phyloP scores from a whole-genome alignment of 2,888 invertebrate genomes.

The Sphaerophoria taeniata region DNA sequence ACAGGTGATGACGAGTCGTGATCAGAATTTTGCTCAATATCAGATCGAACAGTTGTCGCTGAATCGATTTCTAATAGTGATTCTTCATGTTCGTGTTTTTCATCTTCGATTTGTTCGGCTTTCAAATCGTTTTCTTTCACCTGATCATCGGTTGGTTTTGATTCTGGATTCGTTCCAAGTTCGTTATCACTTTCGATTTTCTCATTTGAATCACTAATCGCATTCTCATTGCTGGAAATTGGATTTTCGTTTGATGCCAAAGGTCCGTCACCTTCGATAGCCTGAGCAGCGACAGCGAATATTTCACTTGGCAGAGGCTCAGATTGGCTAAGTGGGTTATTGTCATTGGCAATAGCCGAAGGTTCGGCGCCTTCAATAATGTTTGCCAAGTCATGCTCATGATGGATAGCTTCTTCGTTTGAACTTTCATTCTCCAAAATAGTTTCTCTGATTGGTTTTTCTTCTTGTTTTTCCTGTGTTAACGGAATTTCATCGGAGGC shows the following conservation, averaged over 20 bases:
- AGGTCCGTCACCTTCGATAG: conserved; percentile 42
- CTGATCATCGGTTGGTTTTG: conserved; percentile 40
- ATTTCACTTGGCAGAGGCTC: conserved; percentile 53
- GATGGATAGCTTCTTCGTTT: conserved; percentile 46
- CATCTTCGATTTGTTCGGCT: conserved; percentile 12
- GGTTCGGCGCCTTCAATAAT: conserved; percentile 50
- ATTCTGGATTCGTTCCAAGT: conserved; percentile 45
- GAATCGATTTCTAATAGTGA: conserved; percentile 58
- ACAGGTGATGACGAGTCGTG: conserved; percentile 60
- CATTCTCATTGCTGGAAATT: conserved; percentile 52
- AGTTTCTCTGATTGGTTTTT: conserved; percentile 29
- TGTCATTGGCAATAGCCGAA: conserved; percentile 42
- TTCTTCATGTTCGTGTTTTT: conserved; percentile 31
- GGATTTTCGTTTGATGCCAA: conserved; percentile 29
- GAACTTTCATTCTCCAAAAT: conserved; percentile 52
- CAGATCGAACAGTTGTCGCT: conserved; percentile 26
- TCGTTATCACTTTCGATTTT: conserved; percentile 69
- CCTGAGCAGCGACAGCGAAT: neutral
- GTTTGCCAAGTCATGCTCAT: conserved; percentile 56
- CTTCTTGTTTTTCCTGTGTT: conserved; percentile 36
- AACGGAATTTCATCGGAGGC: conserved; percentile 30
- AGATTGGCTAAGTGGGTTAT: conserved; percentile 43
- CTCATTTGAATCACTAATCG: conserved; percentile 40
- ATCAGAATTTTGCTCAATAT: conserved; percentile 36
- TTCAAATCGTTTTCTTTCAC: conserved; percentile 22